phyloP scores from a whole-genome alignment of 1,140 invertebrate species.

The Cylas formicarius region DNA sequence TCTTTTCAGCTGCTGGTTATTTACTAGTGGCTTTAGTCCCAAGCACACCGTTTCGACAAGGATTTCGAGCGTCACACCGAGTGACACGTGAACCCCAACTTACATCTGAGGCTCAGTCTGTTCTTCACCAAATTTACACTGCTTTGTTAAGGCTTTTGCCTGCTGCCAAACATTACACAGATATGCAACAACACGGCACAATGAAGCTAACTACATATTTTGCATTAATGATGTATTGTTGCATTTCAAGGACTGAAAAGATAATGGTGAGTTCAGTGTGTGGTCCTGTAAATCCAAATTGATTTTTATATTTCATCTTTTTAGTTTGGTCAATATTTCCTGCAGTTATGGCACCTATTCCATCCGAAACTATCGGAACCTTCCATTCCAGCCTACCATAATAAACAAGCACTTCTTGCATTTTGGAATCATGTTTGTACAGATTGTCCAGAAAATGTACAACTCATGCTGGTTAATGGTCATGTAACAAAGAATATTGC shows the following conservation, averaged over 20 bases:
- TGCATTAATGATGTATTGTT: slow-evolving; percentile 81
- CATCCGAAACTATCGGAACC: slow-evolving; percentile 93
- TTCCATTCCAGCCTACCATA: slow-evolving; percentile 88
- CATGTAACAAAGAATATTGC: slow-evolving; percentile 87
- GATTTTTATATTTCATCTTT: slow-evolving; percentile 21
- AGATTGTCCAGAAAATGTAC: slow-evolving; percentile 88
- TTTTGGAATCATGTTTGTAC: slow-evolving; percentile 90
- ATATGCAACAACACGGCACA: slow-evolving; percentile 77
- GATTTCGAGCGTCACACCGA: slow-evolving; percentile 61
- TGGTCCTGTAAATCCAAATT: neutral
- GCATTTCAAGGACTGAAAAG: slow-evolving; percentile 83
- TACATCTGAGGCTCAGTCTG: slow-evolving; percentile 63
- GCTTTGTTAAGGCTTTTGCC: slow-evolving; percentile 67
- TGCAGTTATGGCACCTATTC: slow-evolving; percentile 88
- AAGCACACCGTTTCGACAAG: slow-evolving; percentile 78
- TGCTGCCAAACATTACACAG: slow-evolving; percentile 75
- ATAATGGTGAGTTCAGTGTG: slow-evolving; percentile 64
- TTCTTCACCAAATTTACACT: slow-evolving; percentile 80
- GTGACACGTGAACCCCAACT: slow-evolving; percentile 44
- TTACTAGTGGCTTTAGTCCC: slow-evolving; percentile 83
- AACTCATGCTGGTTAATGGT: slow-evolving; percentile 75
- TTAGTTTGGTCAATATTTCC: slow-evolving; percentile 81
- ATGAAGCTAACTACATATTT: slow-evolving; percentile 90
- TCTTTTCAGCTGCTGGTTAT: slow-evolving; percentile 66
- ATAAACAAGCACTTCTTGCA: slow-evolving; percentile 84